Base-by-base conservation (phyloP, 2,797 vertebrate genomes). In the Diplodus puntazzo region DNA sequence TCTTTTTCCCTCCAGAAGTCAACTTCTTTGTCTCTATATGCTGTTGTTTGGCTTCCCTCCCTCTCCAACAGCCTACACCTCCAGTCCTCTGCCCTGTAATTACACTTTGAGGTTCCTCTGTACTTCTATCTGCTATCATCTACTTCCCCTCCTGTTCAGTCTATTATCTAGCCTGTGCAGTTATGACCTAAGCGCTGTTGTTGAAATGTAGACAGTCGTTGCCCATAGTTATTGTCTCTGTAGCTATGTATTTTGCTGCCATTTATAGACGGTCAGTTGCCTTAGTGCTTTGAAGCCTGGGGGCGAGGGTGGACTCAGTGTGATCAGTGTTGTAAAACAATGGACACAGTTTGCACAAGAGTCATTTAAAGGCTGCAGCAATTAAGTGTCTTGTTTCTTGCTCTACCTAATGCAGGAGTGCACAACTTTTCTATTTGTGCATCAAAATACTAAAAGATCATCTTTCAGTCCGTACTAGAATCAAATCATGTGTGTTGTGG, bases 311-410 rank as follows among this genome's bases (percentile, higher is more conserved):
- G 84, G 86, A 88, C 82, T 86, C 58, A 81, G 77, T 72, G 78
- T 85, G 81, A 82, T 79, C 85, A 82, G 67, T 87, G 77, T 84
- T 85, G 78, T 76, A 85, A 88, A 90, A 88, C 88, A 87, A 89
- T 88, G 85, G 75, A 79, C 69, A 84, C 73, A 77, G 81, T 89
- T 83, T 89, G 61, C 79, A 83, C 69, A 87, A 81, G 64, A 80
- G 64, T 82, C 52, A 79, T 77, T 81, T 74, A 66, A 64, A 34
- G 55, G 18, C 0, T 1, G 17, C 12, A 59, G 77, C 66, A 77
- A 54, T 58, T 17, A n/a, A 53, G 7, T 23, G 11, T 55, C 34
- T 69, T 73, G 59, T 69, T 81, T 75, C 73, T 55, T 52, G 9
- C 45, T 69, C 72, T 63, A 48, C 30, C 27, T 16, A 76, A 53